A percentile compares a stretch with the other conserved stretches of the same genome.
phyloP scores from a whole-genome alignment of 2,797 vertebrate species.

The Silurus lanzhouensis region DNA sequence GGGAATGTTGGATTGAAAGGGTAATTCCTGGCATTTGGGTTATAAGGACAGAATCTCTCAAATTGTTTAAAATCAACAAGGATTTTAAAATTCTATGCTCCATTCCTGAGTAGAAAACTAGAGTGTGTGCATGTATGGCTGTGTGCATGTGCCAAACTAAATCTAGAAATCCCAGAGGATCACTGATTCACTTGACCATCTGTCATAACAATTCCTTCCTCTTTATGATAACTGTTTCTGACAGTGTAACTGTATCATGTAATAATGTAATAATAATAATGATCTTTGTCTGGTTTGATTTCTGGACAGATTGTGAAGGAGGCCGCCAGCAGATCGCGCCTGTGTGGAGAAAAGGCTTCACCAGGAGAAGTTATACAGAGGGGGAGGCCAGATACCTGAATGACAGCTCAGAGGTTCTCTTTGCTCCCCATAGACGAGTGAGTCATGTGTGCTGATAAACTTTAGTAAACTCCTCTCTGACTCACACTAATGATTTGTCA shows the following conservation, averaged over 20 bases:
- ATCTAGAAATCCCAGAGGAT: slow-evolving; percentile 40
- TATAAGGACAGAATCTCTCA: slow-evolving; percentile 39
- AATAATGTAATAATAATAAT: slow-evolving; percentile 37
- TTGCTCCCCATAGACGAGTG: slow-evolving; percentile 65
- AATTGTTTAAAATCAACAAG: slow-evolving; percentile 43
- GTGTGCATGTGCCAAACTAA: slow-evolving; percentile 30
- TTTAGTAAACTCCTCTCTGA: slow-evolving; percentile 32
- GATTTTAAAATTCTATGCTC: slow-evolving; percentile 55
- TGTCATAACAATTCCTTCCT: slow-evolving; percentile 52
- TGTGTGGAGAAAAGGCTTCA: slow-evolving; percentile 70
- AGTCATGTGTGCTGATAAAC: slow-evolving; percentile 52
- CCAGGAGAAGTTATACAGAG: slow-evolving; percentile 76
- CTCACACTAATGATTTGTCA: slow-evolving; percentile 36
- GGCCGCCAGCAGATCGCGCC: slow-evolving; percentile 57
- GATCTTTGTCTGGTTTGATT: slow-evolving; percentile 37
- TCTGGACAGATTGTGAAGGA: slow-evolving; percentile 58
- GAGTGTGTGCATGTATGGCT: slow-evolving; percentile 32
- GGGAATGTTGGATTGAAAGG: slow-evolving; percentile 48
- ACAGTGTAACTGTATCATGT: slow-evolving; percentile 25
- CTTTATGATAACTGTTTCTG: slow-evolving; percentile 31
- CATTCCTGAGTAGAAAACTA: slow-evolving; percentile 55
- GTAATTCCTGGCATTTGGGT: slow-evolving; percentile 63
- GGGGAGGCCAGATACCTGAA: slow-evolving; percentile 69
- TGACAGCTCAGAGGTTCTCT: slow-evolving; percentile 64
- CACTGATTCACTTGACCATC: slow-evolving; percentile 50